Base-by-base conservation (phyloP, 2,113 vertebrate species). In the Neotoma lepida region DNA sequence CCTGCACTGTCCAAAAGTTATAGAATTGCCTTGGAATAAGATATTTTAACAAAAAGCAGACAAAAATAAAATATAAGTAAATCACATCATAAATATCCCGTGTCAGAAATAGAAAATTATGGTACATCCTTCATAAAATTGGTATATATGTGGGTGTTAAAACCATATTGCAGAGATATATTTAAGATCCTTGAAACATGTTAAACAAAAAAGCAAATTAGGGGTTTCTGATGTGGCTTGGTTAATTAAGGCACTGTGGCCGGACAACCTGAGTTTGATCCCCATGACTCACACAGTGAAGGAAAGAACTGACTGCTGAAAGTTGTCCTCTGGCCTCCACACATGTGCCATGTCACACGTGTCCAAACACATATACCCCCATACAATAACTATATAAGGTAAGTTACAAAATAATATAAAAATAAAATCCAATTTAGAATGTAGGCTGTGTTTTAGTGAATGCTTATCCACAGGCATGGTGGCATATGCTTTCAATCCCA, bases 141-240 rank as follows among this genome's bases (percentile, higher is more conserved):
- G 24, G 15, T 30, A 58, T 61, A 68, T 41, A 35, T 39, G 51
- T 28, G 71, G 56, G 14, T n/a, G 85, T 61, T 94, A 95, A 93
- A 92, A 90, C 80, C 61, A 94, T 81, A 63, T 9, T 88, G 10
- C n/a, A 94, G n/a, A 91, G 22, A 30, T 64, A 0, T 85, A 82
- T 54, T 90, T 87, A 85, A 84, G 24, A 93, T 77, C 44, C 44
- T 82, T 94, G 35, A 95, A 89, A 90, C 44, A 92, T 14, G 28
- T 44, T 78, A 86, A 73, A 9, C 6, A 49, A 86, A 33, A 46
- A 54, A 88, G 0, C 3, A 87, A 95, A 78, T 88, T 46, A 78
- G 18, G 82, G 58, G 4, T 7, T 33, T 46, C 28, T 85, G 26
- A 12, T 30, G 5, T 20, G 26, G 39, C 12, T 44, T 33, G 15